Evolutionary conservation across 1,140 invertebrate genomes (phyloP).

Genomic region (Papilio xuthus): DNA sequence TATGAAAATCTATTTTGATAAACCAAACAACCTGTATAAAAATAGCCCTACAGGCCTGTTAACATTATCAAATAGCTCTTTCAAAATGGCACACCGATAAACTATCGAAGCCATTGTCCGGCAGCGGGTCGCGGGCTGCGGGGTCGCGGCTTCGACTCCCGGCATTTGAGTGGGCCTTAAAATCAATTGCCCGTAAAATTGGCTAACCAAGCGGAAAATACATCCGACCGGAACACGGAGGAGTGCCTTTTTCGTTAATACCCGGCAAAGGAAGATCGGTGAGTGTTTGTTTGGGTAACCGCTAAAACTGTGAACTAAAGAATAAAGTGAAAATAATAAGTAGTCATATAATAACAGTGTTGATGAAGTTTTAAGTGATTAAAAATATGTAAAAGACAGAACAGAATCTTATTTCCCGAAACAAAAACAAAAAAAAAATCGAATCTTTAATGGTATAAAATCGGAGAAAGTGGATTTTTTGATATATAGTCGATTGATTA

Average conservation of each 20-base stretch:
- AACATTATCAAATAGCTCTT: conserved; percentile 74
- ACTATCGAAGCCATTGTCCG: conserved; percentile 69
- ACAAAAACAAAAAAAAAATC: neutral
- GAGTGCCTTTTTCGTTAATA: conserved; percentile 65
- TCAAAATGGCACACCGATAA: conserved; percentile 72
- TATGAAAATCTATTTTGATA: neutral
- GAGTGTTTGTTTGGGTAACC: conserved; percentile 39
- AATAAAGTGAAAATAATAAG: too few relatives aligned
- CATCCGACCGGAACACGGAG: conserved; percentile 63
- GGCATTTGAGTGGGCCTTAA: conserved; percentile 69
- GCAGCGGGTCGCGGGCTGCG: conserved; percentile 45
- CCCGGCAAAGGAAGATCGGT: conserved; percentile 46
- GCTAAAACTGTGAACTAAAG: conserved; percentile 34
- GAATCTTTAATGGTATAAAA: too few relatives aligned
- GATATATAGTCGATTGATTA: too few relatives aligned
- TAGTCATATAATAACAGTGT: neutral
- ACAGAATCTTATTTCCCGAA: neutral
- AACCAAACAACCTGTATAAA: conserved; percentile 49
- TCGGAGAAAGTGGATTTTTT: too few relatives aligned
- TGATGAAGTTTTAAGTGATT: neutral
- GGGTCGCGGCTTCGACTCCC: conserved; percentile 61
- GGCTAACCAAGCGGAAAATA: conserved; percentile 77
- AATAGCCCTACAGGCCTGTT: conserved; percentile 50
- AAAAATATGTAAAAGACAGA: neutral
- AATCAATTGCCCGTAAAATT: conserved; percentile 77